These are phyloP conservation scores for Phyllotis vaccarum DNA, from an alignment of 2,797 vertebrate species.

Conservation along the genomic window DNA sequence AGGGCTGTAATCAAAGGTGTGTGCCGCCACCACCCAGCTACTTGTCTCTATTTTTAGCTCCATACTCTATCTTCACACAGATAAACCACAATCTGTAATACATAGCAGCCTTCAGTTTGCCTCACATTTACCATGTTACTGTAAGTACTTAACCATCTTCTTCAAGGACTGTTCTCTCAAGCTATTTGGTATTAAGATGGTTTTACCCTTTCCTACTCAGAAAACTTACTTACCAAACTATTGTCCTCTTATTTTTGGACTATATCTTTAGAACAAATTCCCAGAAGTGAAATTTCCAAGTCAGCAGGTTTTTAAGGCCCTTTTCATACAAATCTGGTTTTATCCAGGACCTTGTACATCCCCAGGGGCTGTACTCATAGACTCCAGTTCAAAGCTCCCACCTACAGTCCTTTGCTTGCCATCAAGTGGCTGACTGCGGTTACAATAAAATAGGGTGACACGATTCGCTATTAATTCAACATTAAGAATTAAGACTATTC, in stretches of 20 bases:
- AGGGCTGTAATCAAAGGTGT: background rate
- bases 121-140: conserved; percentile 14
- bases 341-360: conserved; percentile 83
- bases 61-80: background rate
- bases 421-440: conserved; percentile 68
- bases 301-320: conserved; percentile 56
- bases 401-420: conserved; percentile 70
- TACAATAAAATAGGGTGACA: conserved; percentile 65
- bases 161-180: background rate
- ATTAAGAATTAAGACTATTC: conserved; percentile 72
- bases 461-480: conserved; percentile 63
- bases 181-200: conserved; percentile 1
- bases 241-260: conserved; percentile 28
- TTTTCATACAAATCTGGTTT: conserved; percentile 76
- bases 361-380: conserved; percentile 81
- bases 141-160: background rate
- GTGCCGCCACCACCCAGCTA: background rate
- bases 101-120: background rate
- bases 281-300: conserved; percentile 47
- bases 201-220: conserved; percentile 25
- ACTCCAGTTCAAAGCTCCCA: conserved; percentile 81
- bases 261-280: conserved; percentile 31
- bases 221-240: conserved; percentile 39
- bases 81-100: background rate
- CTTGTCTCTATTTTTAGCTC: background rate